Conservation (phyloP, 2,888 invertebrate genomes). For the Ennomos fuscantarius region DNA sequence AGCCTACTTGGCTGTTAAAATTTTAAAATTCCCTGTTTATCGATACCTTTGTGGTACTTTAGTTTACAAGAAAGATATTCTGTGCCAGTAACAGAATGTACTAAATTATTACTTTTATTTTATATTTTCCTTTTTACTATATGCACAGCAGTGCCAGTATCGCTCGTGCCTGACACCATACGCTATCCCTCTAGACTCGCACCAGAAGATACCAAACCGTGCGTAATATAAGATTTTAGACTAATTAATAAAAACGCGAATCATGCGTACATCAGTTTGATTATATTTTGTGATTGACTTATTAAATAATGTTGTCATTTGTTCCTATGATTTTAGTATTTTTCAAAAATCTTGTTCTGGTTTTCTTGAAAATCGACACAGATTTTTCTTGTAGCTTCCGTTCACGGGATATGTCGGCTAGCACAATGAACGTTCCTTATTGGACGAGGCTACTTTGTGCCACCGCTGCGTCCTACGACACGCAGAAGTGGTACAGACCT, state of each 20-base stretch:
- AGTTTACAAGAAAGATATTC: not conserved
- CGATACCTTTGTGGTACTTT: slow-evolving; percentile 2
- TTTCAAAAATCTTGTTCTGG: slow-evolving; percentile 77
- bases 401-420: slow-evolving; percentile 63
- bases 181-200: slow-evolving; percentile 73
- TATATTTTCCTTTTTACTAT: slow-evolving; percentile 12
- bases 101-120: not conserved
- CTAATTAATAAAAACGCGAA: slow-evolving; percentile 65
- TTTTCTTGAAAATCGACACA: slow-evolving; percentile 82
- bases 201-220: slow-evolving; percentile 81
- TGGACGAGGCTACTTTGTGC: slow-evolving; percentile 52
- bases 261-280: slow-evolving; percentile 75
- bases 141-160: slow-evolving; percentile 21
- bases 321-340: slow-evolving; percentile 82
- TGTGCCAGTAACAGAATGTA: slow-evolving; percentile 12
- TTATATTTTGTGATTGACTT: slow-evolving; percentile 81
- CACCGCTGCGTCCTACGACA: slow-evolving; percentile 35
- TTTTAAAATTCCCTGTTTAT: not conserved
- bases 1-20: no score
- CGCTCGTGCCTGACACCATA: slow-evolving; percentile 59
- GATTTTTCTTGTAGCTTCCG: slow-evolving; percentile 73
- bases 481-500: slow-evolving; percentile 46
- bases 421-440: slow-evolving; percentile 67
- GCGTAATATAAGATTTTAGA: slow-evolving; percentile 76
- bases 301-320: slow-evolving; percentile 71